phyloP scores from a whole-genome alignment of 2,888 invertebrate genomes.

The Protonemura montana region DNA sequence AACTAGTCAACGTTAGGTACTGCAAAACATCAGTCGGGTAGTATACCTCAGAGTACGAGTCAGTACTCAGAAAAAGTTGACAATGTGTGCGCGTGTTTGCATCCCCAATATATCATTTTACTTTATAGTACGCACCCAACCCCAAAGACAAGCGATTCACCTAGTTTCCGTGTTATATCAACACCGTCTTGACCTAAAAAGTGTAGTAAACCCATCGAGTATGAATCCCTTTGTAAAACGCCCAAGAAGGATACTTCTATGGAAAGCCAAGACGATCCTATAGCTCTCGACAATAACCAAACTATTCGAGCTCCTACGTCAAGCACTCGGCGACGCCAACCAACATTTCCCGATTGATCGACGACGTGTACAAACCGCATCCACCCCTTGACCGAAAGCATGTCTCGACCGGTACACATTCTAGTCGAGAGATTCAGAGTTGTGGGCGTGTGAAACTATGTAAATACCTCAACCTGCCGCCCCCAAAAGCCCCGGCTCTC shows the following conservation, averaged over 20 bases:
- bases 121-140: no score
- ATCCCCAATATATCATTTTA: no score
- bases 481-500: background rate
- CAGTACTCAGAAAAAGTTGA: no score
- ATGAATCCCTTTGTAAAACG: no score
- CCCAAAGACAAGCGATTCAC: no score
- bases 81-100: no score
- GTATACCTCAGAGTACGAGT: no score
- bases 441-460: background rate
- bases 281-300: conserved; percentile 8
- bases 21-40: no score
- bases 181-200: no score
- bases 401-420: background rate
- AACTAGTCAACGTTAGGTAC: no score
- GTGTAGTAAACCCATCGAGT: no score
- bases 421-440: background rate
- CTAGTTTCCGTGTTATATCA: no score
- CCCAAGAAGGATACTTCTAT: background rate
- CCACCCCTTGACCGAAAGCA: conserved; percentile 1
- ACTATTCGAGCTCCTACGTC: background rate
- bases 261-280: background rate
- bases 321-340: background rate
- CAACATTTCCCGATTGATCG: conserved; percentile 7
- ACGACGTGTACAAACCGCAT: background rate
- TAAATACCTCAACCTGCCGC: conserved; percentile 7